These are phyloP conservation scores for Sussaba pulchella DNA, from an alignment of 2,888 invertebrate genomes.

Conservation along the genomic window DNA sequence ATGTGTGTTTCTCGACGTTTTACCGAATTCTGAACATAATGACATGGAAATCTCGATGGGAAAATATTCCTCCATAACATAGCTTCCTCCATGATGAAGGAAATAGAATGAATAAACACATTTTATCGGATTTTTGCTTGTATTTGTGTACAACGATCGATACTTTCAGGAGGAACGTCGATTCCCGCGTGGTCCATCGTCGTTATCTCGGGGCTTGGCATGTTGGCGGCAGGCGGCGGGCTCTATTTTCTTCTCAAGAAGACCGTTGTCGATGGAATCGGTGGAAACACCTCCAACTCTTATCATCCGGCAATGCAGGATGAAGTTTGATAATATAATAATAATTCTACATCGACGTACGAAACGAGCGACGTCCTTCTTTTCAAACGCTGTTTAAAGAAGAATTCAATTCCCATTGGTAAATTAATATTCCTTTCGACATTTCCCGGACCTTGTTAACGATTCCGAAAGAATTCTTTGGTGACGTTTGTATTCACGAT, in stretches of 20 bases:
- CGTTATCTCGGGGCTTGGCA: slow-evolving; percentile 88
- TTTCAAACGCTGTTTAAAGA: no score
- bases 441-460: neutral
- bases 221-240: slow-evolving; percentile 89
- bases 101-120: slow-evolving; percentile 7
- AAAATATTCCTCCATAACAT: no score
- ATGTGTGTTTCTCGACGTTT: no score
- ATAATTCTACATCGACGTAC: slow-evolving; percentile 8
- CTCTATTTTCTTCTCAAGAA: slow-evolving; percentile 90
- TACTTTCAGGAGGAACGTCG: slow-evolving; percentile 87
- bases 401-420: no score
- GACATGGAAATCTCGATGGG: no score
- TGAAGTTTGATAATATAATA: slow-evolving; percentile 86
- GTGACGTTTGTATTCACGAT: no score
- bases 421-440: neutral
- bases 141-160: neutral
- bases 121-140: no score
- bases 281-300: slow-evolving; percentile 84
- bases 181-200: slow-evolving; percentile 93
- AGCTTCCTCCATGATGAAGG: no score
- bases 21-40: no score
- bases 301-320: slow-evolving; percentile 87
- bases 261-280: slow-evolving; percentile 87
- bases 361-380: no score
- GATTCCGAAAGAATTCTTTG: neutral